These are phyloP conservation scores for Holocentrus rufus DNA, from an alignment of 2,797 vertebrate genomes.

Conservation along the genomic window DNA sequence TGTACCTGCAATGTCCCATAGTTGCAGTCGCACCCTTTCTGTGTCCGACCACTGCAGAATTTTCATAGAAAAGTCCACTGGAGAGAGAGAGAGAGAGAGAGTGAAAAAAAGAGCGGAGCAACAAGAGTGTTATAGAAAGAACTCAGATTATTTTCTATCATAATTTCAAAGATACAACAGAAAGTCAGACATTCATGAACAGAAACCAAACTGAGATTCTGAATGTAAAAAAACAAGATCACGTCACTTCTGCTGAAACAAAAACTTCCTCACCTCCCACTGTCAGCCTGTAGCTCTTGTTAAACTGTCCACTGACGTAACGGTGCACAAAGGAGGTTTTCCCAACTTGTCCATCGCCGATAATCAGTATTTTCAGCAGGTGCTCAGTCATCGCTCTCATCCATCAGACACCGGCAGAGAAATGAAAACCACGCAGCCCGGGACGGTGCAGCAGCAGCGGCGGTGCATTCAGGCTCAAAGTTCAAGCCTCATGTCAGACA, in stretches of 20 bases:
- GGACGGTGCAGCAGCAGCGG: background rate
- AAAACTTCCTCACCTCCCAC: slow-evolving; percentile 85
- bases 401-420: background rate
- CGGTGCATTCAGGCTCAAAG: slow-evolving; percentile 30
- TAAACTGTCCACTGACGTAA: slow-evolving; percentile 87
- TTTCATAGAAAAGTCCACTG: slow-evolving; percentile 68
- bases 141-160: background rate
- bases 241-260: too few relatives aligned
- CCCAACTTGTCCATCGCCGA: slow-evolving; percentile 86
- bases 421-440: background rate
- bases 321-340: slow-evolving; percentile 88
- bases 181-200: too few relatives aligned
- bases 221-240: too few relatives aligned
- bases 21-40: slow-evolving; percentile 61
- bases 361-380: slow-evolving; percentile 88
- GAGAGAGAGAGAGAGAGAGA: background rate
- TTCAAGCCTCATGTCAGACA: slow-evolving; percentile 17
- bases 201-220: too few relatives aligned
- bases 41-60: slow-evolving; percentile 61
- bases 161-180: background rate
- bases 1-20: slow-evolving; percentile 71
- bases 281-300: slow-evolving; percentile 86
- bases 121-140: background rate
- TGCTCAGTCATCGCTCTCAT: slow-evolving; percentile 73
- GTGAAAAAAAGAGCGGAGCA: background rate